Percentiles rank a stretch among this genome's conserved stretches.
phyloP scores from a whole-genome alignment of 2,113 vertebrate species.

The Collichthys lucidus region DNA sequence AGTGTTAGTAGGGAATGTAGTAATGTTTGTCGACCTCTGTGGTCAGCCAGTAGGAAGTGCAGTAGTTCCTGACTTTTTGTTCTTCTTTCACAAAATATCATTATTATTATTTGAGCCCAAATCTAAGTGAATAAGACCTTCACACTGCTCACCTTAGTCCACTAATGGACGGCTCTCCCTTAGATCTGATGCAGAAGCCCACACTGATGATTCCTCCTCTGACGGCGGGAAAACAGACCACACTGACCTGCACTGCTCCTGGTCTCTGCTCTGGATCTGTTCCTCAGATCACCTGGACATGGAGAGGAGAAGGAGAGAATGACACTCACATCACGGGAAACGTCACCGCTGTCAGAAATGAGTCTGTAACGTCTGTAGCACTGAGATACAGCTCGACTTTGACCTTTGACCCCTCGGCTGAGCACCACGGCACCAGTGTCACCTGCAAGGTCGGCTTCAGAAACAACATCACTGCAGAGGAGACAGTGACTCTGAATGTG shows the following conservation, averaged over 20 bases:
- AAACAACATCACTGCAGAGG: background rate
- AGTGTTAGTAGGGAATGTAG: too few relatives aligned
- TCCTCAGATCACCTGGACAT: constrained; percentile 46
- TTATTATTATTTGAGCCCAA: background rate
- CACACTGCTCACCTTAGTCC: too few relatives aligned
- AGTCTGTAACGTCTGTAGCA: background rate
- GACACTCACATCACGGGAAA: constrained; percentile 9
- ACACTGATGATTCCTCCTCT: background rate
- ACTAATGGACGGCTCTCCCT: background rate
- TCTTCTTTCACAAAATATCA: background rate
- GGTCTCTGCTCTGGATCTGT: too few relatives aligned
- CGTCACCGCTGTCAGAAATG: background rate
- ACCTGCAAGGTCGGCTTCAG: background rate
- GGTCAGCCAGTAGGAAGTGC: too few relatives aligned
- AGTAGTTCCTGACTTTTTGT: background rate
- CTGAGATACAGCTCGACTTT: constrained; percentile 10
- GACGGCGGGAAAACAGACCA: constrained; percentile 8
- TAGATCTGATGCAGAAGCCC: constrained; percentile 5
- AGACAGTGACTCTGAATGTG: constrained; percentile 17
- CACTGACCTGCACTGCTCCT: constrained; percentile 53
- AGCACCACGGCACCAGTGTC: background rate
- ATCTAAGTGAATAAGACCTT: background rate
- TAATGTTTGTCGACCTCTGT: too few relatives aligned
- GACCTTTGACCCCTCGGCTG: background rate
- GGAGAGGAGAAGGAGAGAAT: constrained; percentile 17